Evolutionary conservation across 2,797 vertebrate species (phyloP).

Genomic region (Orientallactaga sibirica): DNA sequence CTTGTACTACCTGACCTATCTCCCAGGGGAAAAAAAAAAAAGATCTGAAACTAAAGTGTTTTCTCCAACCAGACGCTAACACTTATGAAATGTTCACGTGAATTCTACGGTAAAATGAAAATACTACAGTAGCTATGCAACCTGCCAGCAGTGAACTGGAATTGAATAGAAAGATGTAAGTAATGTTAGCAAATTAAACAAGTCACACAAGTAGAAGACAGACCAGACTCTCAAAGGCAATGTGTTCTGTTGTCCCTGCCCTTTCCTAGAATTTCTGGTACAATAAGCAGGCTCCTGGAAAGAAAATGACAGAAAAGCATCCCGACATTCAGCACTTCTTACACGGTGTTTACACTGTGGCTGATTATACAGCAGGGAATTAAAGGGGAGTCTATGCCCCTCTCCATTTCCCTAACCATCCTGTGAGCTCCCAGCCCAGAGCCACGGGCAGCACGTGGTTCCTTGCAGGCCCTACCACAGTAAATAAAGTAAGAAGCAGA

Average conservation of each 20-base stretch:
- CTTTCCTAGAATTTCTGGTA: slow-evolving; percentile 39
- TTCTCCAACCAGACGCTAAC: slow-evolving; percentile 47
- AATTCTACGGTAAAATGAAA: slow-evolving; percentile 65
- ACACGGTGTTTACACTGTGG: slow-evolving; percentile 36
- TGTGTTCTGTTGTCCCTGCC: not conserved
- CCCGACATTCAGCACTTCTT: slow-evolving; percentile 34
- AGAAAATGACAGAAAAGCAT: slow-evolving; percentile 37
- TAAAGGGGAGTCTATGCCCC: not conserved
- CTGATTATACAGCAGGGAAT: not conserved
- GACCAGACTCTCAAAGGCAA: slow-evolving; percentile 48
- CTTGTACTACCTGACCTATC: not conserved
- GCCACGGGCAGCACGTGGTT: not conserved
- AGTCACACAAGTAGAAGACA: slow-evolving; percentile 46
- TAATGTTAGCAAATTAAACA: slow-evolving; percentile 49
- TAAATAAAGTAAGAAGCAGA: not conserved
- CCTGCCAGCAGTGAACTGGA: slow-evolving; percentile 45
- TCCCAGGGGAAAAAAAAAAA: slow-evolving; percentile 25
- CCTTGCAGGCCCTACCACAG: not conserved
- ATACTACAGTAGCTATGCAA: slow-evolving; percentile 13
- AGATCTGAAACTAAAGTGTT: slow-evolving; percentile 54
- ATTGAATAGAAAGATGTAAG: slow-evolving; percentile 44
- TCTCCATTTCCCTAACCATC: not conserved
- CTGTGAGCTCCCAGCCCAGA: not conserved
- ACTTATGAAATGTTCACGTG: slow-evolving; percentile 34
- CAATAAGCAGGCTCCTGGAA: slow-evolving; percentile 16